phyloP scores from a whole-genome alignment of 2,113 vertebrate species.

The Leptobrachium ailaonicum region DNA sequence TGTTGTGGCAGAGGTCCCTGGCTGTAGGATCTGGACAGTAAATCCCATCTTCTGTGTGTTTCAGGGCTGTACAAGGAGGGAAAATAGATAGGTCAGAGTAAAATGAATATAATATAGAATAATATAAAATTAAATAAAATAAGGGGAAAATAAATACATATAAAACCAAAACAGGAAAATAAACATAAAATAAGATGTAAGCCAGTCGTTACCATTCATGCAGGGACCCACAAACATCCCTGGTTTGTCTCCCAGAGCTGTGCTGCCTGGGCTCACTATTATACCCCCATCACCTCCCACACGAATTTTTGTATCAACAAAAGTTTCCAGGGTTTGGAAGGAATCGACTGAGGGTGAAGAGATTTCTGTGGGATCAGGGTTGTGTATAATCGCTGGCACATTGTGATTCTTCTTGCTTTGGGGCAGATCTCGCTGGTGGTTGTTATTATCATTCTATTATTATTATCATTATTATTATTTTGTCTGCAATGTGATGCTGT shows the following conservation, averaged over 20 bases:
- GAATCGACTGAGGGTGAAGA: constrained; percentile 38
- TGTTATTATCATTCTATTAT: too few relatives aligned
- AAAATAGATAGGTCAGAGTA: background rate
- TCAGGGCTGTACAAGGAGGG: background rate
- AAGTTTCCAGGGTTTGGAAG: constrained; percentile 66
- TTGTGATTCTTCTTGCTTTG: background rate
- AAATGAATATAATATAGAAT: too few relatives aligned
- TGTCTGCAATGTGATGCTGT: constrained; percentile 9
- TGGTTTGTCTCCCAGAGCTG: constrained; percentile 9
- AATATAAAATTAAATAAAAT: too few relatives aligned
- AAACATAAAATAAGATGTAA: background rate
- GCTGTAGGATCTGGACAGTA: background rate
- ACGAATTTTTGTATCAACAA: constrained; percentile 71
- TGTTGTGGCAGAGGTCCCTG: background rate
- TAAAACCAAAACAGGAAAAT: background rate
- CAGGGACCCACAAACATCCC: background rate
- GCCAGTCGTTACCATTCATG: background rate
- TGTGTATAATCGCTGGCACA: background rate
- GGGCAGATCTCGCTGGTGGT: constrained; percentile 39
- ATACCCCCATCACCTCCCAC: constrained; percentile 75
- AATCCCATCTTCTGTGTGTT: background rate
- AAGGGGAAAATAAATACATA: too few relatives aligned
- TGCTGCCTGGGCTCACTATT: background rate
- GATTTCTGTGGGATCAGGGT: constrained; percentile 53
- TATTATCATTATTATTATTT: background rate